phyloP scores from a whole-genome alignment of 2,113 vertebrate genomes.

The Hypanus sabinus region DNA sequence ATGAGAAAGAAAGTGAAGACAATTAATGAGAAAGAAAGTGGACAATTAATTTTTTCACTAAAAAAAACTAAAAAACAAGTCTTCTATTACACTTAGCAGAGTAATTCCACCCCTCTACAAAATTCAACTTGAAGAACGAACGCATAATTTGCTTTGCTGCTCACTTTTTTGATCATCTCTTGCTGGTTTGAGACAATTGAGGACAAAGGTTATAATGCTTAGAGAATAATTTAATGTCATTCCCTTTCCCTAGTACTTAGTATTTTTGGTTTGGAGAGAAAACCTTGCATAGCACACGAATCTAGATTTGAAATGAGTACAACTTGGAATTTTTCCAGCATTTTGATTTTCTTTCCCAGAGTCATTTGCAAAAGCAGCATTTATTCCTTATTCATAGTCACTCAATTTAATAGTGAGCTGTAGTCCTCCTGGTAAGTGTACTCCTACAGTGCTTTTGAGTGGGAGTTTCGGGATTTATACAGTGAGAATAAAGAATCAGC shows the following conservation, averaged over 20 bases:
- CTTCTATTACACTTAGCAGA: not conserved
- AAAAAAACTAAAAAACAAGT: not conserved
- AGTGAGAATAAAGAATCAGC: too few relatives aligned
- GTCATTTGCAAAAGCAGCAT: too few relatives aligned
- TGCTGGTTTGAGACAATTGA: not conserved
- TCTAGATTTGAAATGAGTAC: not conserved
- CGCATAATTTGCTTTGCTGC: not conserved
- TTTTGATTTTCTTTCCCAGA: too few relatives aligned
- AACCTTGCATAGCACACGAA: not conserved
- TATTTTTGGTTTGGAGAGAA: too few relatives aligned
- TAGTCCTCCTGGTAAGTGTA: too few relatives aligned
- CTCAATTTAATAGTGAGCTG: too few relatives aligned
- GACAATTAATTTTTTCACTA: not conserved
- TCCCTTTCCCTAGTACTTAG: not conserved
- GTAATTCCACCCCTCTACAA: not conserved
- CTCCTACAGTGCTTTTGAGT: too few relatives aligned
- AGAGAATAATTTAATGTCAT: not conserved
- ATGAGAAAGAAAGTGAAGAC: conserved; percentile 43
- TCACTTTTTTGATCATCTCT: not conserved
- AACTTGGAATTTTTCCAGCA: not conserved
- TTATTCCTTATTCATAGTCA: too few relatives aligned
- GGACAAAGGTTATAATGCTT: not conserved
- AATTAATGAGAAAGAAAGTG: conserved; percentile 41
- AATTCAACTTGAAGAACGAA: not conserved
- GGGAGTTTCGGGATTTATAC: too few relatives aligned